Evolutionary conservation across 2,797 vertebrate genomes (phyloP).

Genomic region (Arctocebus calabarensis): DNA sequence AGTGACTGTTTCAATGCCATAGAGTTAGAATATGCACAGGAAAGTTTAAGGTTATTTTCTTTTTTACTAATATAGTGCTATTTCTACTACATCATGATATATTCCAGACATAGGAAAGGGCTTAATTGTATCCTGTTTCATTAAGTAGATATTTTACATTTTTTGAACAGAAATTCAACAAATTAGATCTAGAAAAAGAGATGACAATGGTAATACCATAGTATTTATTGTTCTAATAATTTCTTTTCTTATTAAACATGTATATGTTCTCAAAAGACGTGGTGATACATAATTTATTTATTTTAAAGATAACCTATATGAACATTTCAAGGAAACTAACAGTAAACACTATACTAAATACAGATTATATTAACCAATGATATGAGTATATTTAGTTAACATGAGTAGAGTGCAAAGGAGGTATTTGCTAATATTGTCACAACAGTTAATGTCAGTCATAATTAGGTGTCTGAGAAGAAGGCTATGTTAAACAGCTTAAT

Average conservation of each 20-base stretch:
- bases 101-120: not conserved
- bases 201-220: not conserved
- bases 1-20: not conserved
- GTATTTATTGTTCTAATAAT: not conserved
- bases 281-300: not conserved
- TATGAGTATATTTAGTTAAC: conserved; percentile 71
- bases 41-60: not conserved
- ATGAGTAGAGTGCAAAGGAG: conserved; percentile 81
- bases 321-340: conserved; percentile 74
- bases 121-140: conserved; percentile 47
- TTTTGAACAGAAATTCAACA: not conserved
- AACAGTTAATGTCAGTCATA: conserved; percentile 77
- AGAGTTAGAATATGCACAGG: not conserved
- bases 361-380: conserved; percentile 82
- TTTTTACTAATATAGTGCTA: not conserved
- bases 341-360: conserved; percentile 75
- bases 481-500: conserved; percentile 76
- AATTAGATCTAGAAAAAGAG: not conserved
- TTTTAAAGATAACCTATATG: conserved; percentile 31
- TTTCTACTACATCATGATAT: not conserved
- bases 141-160: not conserved
- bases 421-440: conserved; percentile 76
- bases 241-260: not conserved
- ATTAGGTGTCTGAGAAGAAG: conserved; percentile 79
- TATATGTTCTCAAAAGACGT: not conserved